These are phyloP conservation scores for Aphyosemion australe DNA, from an alignment of 2,113 vertebrate genomes.

Conservation along the genomic window DNA sequence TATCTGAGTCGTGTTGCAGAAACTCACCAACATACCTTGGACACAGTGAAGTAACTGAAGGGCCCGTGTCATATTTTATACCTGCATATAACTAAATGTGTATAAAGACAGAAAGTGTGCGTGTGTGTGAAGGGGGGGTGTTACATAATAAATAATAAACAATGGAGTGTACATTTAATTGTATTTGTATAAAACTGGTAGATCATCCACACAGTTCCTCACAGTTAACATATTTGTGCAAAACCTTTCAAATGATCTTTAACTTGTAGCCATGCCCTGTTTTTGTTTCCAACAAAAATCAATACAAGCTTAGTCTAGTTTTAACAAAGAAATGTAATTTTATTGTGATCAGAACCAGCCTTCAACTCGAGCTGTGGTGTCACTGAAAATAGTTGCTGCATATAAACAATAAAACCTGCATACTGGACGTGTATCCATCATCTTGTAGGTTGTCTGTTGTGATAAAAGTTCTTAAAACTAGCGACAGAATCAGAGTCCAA, in stretches of 20 bases:
- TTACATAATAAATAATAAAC: neutral
- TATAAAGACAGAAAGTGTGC: no score
- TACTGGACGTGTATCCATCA: constrained; percentile 25
- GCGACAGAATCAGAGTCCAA: constrained; percentile 14
- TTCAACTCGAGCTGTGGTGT: neutral
- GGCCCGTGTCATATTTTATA: no score
- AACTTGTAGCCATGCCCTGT: constrained; percentile 7
- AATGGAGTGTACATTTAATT: constrained; percentile 10
- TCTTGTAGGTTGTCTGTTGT: constrained; percentile 3
- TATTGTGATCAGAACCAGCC: constrained; percentile 1
- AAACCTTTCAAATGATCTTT: constrained; percentile 13
- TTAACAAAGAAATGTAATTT: neutral
- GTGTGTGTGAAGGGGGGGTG: no score
- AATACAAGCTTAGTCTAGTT: neutral
- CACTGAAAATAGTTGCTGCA: constrained; percentile 11
- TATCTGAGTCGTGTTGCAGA: constrained; percentile 72
- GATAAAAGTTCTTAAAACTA: neutral
- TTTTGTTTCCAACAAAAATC: neutral
- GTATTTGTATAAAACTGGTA: constrained; percentile 36
- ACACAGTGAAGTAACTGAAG: neutral
- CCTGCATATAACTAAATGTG: no score
- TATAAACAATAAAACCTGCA: constrained; percentile 61
- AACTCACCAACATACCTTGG: constrained; percentile 87
- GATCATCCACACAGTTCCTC: neutral
- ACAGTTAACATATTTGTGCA: neutral